A percentile compares a stretch with the other conserved stretches of the same genome.
Evolutionary conservation across 2,888 invertebrate genomes (phyloP).

Genomic region (Oxystoma pomonae): DNA sequence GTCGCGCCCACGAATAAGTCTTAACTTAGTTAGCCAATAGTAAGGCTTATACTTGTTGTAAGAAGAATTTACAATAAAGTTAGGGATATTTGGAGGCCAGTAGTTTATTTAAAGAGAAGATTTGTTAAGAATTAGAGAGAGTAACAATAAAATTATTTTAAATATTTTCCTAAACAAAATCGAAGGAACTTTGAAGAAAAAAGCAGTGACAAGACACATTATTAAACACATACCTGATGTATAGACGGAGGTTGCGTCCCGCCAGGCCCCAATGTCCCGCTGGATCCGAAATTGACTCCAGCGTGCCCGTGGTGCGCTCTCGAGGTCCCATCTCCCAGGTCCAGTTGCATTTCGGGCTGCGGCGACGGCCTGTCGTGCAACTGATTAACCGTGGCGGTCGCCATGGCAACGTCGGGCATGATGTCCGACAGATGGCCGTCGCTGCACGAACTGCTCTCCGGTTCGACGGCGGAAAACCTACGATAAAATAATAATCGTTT

Average conservation of each 20-base stretch:
- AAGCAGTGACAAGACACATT: too few species aligned
- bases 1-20: too few species aligned
- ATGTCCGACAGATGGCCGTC: constrained; percentile 56
- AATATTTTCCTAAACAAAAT: too few species aligned
- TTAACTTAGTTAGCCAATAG: too few species aligned
- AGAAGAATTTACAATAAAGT: too few species aligned
- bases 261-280: background rate
- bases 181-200: too few species aligned
- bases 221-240: background rate
- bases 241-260: background rate
- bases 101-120: too few species aligned
- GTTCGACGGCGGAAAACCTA: constrained; percentile 40
- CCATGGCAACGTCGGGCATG: constrained; percentile 89
- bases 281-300: background rate
- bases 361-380: background rate
- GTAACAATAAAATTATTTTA: too few species aligned
- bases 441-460: constrained; percentile 51
- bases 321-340: background rate
- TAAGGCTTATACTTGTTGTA: too few species aligned
- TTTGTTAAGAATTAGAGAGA: too few species aligned
- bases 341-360: background rate
- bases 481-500: constrained; percentile 23
- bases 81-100: too few species aligned
- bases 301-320: background rate
- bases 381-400: constrained; percentile 63